These are phyloP conservation scores for Drosophila basisetae DNA, from an alignment of 2,888 invertebrate species.

Conservation along the genomic window DNA sequence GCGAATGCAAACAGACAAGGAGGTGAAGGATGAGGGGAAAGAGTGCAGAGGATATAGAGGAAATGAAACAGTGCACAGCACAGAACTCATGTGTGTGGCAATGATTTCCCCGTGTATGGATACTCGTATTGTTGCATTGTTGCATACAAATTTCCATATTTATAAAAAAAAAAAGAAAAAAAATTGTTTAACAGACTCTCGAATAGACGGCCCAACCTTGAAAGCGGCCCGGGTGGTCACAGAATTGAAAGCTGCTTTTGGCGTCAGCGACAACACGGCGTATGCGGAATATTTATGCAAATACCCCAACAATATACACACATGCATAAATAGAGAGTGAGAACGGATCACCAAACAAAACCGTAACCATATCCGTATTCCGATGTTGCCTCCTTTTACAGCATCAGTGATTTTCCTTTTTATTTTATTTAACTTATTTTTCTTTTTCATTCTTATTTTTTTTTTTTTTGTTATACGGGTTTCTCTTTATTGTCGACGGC, in stretches of 20 bases:
- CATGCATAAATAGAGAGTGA: neutral
- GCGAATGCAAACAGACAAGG: slow-evolving; percentile 58
- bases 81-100: slow-evolving; percentile 46
- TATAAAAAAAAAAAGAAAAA: slow-evolving; percentile 35
- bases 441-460: neutral
- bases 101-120: slow-evolving; percentile 56
- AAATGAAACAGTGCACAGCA: slow-evolving; percentile 51
- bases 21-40: neutral
- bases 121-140: slow-evolving; percentile 47
- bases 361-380: slow-evolving; percentile 53
- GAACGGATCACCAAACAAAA: slow-evolving; percentile 57
- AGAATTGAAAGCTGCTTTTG: slow-evolving; percentile 38
- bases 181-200: slow-evolving; percentile 29
- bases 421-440: slow-evolving; percentile 7
- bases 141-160: slow-evolving; percentile 68
- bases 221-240: slow-evolving; percentile 16
- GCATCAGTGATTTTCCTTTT: slow-evolving; percentile 38
- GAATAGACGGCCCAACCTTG: slow-evolving; percentile 43
- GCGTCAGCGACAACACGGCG: slow-evolving; percentile 43
- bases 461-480: slow-evolving; percentile 14
- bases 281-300: slow-evolving; percentile 77
- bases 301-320: slow-evolving; percentile 62
- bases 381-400: slow-evolving; percentile 42
- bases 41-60: slow-evolving; percentile 13
- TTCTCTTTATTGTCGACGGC: slow-evolving; percentile 40